Evolutionary conservation across 2,113 vertebrate species (phyloP).

Genomic region (Heterocephalus glaber): DNA sequence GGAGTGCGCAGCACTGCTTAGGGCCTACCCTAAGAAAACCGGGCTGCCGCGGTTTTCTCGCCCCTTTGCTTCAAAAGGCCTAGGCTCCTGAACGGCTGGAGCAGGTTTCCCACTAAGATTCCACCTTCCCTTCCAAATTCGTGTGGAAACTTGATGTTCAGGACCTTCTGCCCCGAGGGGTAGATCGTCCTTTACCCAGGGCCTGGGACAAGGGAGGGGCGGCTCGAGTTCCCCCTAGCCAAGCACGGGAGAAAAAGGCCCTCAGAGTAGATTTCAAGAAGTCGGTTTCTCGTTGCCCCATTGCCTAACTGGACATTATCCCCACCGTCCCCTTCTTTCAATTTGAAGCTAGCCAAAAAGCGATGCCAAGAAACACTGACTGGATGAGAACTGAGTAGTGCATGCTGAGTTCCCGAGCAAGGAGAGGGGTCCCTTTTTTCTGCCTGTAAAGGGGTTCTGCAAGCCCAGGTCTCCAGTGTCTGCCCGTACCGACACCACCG

Average conservation of each 20-base stretch:
- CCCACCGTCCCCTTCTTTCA: background rate
- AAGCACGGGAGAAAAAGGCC: background rate
- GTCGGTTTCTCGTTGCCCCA: too few species aligned
- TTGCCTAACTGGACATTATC: background rate
- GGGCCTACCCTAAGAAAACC: background rate
- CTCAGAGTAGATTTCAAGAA: background rate
- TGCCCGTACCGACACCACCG: background rate
- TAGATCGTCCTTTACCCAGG: background rate
- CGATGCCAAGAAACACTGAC: background rate
- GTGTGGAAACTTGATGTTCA: background rate
- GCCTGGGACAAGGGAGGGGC: accelerated
- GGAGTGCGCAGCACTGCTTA: accelerated
- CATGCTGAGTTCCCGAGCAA: background rate
- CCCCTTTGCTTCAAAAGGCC: background rate
- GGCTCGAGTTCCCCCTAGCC: background rate
- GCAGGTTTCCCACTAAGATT: background rate
- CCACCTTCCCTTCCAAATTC: background rate
- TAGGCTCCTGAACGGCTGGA: background rate
- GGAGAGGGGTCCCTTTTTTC: background rate
- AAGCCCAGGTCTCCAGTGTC: background rate
- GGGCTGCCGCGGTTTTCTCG: background rate
- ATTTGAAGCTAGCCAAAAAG: background rate
- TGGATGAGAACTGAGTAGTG: background rate
- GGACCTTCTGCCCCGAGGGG: background rate
- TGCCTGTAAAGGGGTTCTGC: background rate